Conservation (phyloP, 1,140 invertebrate genomes). For the Penaeus indicus region DNA sequence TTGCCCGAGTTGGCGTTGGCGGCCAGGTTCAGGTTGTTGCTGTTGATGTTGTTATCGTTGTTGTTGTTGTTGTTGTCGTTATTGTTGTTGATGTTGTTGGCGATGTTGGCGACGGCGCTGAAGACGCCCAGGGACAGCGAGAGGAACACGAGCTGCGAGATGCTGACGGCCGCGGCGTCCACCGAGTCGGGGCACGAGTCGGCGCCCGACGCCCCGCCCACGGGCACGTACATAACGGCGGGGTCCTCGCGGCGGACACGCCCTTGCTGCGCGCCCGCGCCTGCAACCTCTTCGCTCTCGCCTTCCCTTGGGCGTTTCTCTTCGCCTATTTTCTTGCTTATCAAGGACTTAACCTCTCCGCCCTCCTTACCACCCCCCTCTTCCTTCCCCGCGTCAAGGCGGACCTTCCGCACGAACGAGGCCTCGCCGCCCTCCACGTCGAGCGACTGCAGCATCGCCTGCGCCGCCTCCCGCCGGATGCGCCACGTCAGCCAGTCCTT, state of each 20-base stretch:
- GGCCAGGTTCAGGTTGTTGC: conserved; percentile 54
- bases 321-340: no score
- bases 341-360: no score
- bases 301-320: no score
- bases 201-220: conserved; percentile 21
- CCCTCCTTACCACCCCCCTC: no score
- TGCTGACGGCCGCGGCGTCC: conserved; percentile 56
- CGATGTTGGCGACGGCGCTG: conserved; percentile 62
- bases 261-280: background rate
- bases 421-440: no score
- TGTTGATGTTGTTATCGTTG: conserved; percentile 62
- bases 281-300: background rate
- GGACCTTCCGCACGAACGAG: no score
- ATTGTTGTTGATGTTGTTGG: conserved; percentile 63
- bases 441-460: no score
- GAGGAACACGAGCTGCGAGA: conserved; percentile 58
- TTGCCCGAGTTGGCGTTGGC: conserved; percentile 55
- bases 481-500: background rate
- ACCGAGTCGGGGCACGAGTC: conserved; percentile 48
- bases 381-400: no score
- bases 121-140: conserved; percentile 56
- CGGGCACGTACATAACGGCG: conserved; percentile 53
- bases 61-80: conserved; percentile 65
- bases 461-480: background rate
- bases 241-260: conserved; percentile 15